These are phyloP conservation scores for Euproctis similis DNA, from an alignment of 2,888 invertebrate species.

Conservation along the genomic window DNA sequence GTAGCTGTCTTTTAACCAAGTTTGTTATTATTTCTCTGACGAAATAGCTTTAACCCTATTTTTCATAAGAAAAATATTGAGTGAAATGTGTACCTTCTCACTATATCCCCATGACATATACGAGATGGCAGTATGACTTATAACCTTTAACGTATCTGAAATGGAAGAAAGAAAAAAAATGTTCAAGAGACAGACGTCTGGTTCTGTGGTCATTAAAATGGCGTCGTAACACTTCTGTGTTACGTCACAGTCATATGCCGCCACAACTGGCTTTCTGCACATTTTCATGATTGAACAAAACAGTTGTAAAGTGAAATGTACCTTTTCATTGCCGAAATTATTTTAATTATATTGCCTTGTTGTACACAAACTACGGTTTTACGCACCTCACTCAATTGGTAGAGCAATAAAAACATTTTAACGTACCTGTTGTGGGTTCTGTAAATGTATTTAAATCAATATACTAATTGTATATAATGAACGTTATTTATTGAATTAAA, in stretches of 20 bases:
- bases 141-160: too few species aligned
- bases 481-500: conserved; percentile 20
- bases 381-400: conserved; percentile 9
- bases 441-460: conserved; percentile 23
- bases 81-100: too few species aligned
- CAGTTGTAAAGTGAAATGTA: conserved; percentile 29
- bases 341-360: conserved; percentile 14
- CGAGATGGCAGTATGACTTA: too few species aligned
- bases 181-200: conserved; percentile 14
- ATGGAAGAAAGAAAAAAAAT: too few species aligned
- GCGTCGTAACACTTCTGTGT: conserved; percentile 14
- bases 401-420: conserved; percentile 11
- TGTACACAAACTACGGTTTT: conserved; percentile 15
- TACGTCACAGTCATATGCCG: conserved; percentile 10
- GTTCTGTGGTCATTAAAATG: conserved; percentile 19
- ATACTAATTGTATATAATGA: conserved; percentile 30
- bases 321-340: conserved; percentile 27
- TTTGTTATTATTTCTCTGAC: too few species aligned
- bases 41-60: too few species aligned
- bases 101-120: too few species aligned
- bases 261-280: conserved; percentile 18
- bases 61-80: too few species aligned
- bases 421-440: conserved; percentile 11
- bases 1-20: too few species aligned
- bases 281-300: conserved; percentile 24